Evolutionary conservation across 2,113 vertebrate species (phyloP).

Genomic region (Triplophysa tibetana): DNA sequence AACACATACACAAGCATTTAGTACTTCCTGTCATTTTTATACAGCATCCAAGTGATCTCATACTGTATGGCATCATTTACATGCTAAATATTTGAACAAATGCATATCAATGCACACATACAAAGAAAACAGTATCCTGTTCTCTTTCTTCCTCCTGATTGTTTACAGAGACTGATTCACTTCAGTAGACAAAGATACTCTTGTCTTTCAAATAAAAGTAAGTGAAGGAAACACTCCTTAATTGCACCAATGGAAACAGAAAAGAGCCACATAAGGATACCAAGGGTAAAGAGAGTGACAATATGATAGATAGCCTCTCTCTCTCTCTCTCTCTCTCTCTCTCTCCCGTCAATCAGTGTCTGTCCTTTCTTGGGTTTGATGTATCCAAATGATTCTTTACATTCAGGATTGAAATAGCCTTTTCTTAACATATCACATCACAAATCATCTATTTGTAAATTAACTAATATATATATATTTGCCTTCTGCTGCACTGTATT

Average conservation of each 20-base stretch:
- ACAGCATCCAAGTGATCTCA: not conserved
- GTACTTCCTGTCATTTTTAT: not conserved
- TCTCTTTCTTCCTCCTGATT: constrained; percentile 1
- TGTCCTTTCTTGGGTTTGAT: not conserved
- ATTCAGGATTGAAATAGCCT: too few relatives aligned
- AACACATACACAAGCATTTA: not conserved
- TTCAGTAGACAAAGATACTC: not conserved
- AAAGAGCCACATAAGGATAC: constrained; percentile 30
- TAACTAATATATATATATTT: too few relatives aligned
- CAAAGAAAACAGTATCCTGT: constrained; percentile 15
- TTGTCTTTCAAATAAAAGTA: constrained; percentile 26
- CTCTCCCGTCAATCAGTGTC: not conserved
- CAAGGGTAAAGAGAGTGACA: constrained; percentile 22
- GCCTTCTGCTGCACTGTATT: not conserved
- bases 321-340: too few relatives aligned
- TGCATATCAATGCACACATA: not conserved
- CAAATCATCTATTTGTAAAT: too few relatives aligned
- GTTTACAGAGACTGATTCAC: not conserved
- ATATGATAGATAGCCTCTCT: constrained; percentile 17
- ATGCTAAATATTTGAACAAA: constrained; percentile 4
- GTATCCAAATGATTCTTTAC: too few relatives aligned
- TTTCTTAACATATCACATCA: too few relatives aligned
- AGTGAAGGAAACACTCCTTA: constrained; percentile 21
- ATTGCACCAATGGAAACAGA: constrained; percentile 31
- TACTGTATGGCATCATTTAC: not conserved